Percentiles rank a stretch among this genome's conserved stretches.
Conservation (phyloP, 2,888 invertebrate genomes). For the Melanostoma mellinum region DNA sequence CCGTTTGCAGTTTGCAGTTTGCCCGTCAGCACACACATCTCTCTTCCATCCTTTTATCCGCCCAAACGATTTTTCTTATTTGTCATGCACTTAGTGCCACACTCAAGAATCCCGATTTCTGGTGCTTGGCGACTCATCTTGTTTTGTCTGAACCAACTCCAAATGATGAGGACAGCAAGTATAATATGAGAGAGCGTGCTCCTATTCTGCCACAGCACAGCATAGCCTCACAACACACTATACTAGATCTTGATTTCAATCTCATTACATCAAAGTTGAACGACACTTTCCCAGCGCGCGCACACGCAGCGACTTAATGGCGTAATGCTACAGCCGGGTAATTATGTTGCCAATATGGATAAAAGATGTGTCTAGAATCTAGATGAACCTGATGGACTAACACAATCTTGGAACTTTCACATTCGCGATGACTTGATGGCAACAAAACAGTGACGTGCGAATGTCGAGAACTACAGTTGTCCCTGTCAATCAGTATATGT, state of each 20-base stretch:
- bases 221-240: background rate
- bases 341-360: constrained; percentile 70
- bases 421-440: constrained; percentile 25
- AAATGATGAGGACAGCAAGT: constrained; percentile 37
- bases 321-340: constrained; percentile 59
- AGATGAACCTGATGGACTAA: constrained; percentile 30
- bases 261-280: constrained; percentile 69
- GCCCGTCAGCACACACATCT: constrained; percentile 48
- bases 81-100: constrained; percentile 57
- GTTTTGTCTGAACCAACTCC: constrained; percentile 11
- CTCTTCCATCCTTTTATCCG: constrained; percentile 30
- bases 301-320: constrained; percentile 27
- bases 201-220: constrained; percentile 24
- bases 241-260: constrained; percentile 53
- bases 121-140: constrained; percentile 18
- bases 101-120: constrained; percentile 22
- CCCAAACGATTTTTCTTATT: constrained; percentile 57
- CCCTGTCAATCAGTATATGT: constrained; percentile 49
- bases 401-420: constrained; percentile 52
- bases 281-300: constrained; percentile 61
- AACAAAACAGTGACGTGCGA: constrained; percentile 29
- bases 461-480: constrained; percentile 49
- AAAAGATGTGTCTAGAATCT: constrained; percentile 58
- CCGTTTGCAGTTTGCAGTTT: no score
- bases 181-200: constrained; percentile 23